Base-by-base conservation (phyloP, 1,140 invertebrate genomes). In the Bursaphelenchus mucronatus region DNA sequence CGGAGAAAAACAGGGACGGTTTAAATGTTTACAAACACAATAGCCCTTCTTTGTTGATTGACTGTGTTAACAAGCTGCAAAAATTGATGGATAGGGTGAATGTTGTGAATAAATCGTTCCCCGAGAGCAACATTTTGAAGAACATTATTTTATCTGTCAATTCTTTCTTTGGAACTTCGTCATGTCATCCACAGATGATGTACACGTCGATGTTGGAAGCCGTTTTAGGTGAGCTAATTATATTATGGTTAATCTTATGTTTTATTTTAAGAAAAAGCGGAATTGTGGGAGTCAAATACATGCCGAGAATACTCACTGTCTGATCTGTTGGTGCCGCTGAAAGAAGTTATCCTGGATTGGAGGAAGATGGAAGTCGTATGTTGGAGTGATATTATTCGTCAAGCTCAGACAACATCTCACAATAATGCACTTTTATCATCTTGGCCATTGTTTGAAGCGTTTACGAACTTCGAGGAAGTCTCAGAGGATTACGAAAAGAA, bases 151-250 rank as follows among this genome's bases (percentile, higher is more conserved):
- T 40, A 0, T 19, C 56, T 4, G 65, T 80, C 41, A 52, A 69
- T 10, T 49, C 39, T 1, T 80, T 81, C 46, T 53, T 72, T n/a
- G 83, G 84, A 1, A 90, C 96, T 78, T 83, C 89, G 0, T 85
- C 92, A 0, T 88, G 87, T 6, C 88, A 88, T 71, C 88, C 94
- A 0, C 81, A 97, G 4, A 89, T 91, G 53, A 87, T 91, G 73
- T 93, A 92, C 71, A 85, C 96, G 0, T 90, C 90, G 0, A 93
- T 93, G 8, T 83, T 97, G 21, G 94, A 97, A 82, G 81, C 95
- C 39, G 82, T 97, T 0, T 61, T 79, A 13, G 70, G 78, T 80
- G 61, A 11, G 64, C 53, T 58, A 43, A 45, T 43, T 49, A 44
- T 54, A 17, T 70, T 40, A 47, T 30, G 11, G 13, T 68, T 44